These are phyloP conservation scores for Eledona agricola DNA, from an alignment of 2,888 invertebrate genomes.

Conservation along the genomic window DNA sequence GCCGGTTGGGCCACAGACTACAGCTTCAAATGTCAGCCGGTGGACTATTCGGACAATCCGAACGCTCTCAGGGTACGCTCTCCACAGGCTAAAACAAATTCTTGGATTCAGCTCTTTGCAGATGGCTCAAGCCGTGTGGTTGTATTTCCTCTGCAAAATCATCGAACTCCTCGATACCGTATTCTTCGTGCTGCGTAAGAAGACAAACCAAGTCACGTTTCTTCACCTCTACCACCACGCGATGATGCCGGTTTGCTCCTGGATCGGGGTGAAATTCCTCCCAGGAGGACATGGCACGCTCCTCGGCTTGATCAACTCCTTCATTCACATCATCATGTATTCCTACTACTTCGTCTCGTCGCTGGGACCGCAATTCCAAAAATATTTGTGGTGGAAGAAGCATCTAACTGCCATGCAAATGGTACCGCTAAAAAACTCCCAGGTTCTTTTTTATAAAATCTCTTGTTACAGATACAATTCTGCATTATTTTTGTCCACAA, in stretches of 20 bases:
- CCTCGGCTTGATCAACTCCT: constrained; percentile 85
- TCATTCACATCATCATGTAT: constrained; percentile 96
- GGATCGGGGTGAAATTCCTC: constrained; percentile 66
- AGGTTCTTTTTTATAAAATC: constrained; percentile 9
- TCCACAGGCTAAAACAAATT: constrained; percentile 7
- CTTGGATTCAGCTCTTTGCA: constrained; percentile 37
- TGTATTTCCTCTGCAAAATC: constrained; percentile 66
- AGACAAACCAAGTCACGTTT: constrained; percentile 72
- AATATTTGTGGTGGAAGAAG: constrained; percentile 93
- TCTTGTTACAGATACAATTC: constrained; percentile 74
- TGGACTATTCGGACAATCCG: constrained; percentile 70
- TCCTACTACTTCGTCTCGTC: constrained; percentile 90
- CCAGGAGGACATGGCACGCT: constrained; percentile 83
- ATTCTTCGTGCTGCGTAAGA: constrained; percentile 75
- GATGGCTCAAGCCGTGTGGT: constrained; percentile 61
- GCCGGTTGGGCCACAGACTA: constrained; percentile 68
- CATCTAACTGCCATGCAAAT: constrained; percentile 92
- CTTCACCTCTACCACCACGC: constrained; percentile 76
- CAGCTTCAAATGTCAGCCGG: constrained; percentile 77
- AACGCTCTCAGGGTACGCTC: constrained; percentile 62
- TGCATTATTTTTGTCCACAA: constrained; percentile 79
- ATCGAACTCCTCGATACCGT: constrained; percentile 68
- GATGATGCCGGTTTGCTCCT: constrained; percentile 67
- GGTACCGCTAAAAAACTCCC: constrained; percentile 65
- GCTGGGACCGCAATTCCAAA: constrained; percentile 85